Evolutionary conservation across 2,888 invertebrate species (phyloP), one percentile per base, ranked within the genome.

Genomic region (Cryptocheilus praepositus): DNA sequence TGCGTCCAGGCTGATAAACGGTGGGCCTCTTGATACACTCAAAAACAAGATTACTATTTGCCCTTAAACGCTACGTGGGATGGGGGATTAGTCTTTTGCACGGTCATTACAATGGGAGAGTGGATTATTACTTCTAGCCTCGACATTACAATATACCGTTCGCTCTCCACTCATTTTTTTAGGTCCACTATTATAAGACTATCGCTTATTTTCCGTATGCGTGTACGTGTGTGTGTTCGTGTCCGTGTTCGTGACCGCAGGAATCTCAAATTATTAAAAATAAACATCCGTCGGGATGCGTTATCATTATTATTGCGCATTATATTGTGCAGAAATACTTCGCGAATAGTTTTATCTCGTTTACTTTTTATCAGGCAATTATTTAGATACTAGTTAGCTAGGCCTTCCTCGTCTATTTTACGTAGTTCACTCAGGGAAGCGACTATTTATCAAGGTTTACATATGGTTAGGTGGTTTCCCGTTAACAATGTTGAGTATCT

Each of bases 261-360:
- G 62, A 75, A 79, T 78, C 61, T 76, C 62, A 82, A 83, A 79
- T 82, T 82, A 82, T 83, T 82, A 81, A 82, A 83, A 83, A 83
- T 83, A 82, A 76, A 83, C 82, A 82, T 81, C 79, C 72, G 76
- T 77, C 71, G 73, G 36, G 79, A 79, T 79, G 77, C 74, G 63
- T 74, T 36, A 36, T 36, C 36, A 77, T 71, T 61, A 71, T 77
- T 73, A 78, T 74, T 77, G 82, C 83, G 81, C 77, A 76, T 81
- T 70, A 69, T 74, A 81, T 80, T 80, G 81, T 80, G 82, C 78
- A 77, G 74, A 76, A 80, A 46, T 75, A 69, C 59, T 71, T 36
- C 59, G 69, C 69, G 59, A 69, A 66, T 64, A 63, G 70, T 25
- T 56, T 36, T 11, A 36, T 46, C 16, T 46, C 45, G 19, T 52